Percentiles rank a stretch among this genome's conserved stretches.
These are phyloP conservation scores for Hypercompe scribonia DNA, from an alignment of 2,888 invertebrate genomes.

Conservation along the genomic window DNA sequence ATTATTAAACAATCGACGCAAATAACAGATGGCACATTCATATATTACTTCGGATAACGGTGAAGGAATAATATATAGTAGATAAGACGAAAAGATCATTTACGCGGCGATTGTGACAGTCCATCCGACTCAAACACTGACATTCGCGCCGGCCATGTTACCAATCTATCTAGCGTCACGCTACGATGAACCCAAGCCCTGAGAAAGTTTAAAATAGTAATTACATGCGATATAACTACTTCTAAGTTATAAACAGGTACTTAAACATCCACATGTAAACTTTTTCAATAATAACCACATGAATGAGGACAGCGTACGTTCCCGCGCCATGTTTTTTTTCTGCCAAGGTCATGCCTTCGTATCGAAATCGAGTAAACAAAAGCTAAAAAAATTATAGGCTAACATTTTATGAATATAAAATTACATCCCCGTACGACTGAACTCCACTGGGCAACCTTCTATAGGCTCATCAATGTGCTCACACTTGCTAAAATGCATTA, in stretches of 20 bases:
- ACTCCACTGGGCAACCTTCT: conserved; percentile 54
- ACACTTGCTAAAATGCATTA: conserved; percentile 65
- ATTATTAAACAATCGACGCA: conserved; percentile 51
- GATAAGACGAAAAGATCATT: conserved; percentile 58
- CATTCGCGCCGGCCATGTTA: conserved; percentile 85
- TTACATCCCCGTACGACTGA: conserved; percentile 35
- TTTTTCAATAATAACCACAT: conserved; percentile 62
- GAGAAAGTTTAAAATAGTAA: conserved; percentile 76
- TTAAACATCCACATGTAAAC: conserved; percentile 44
- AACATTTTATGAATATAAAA: conserved; percentile 35
- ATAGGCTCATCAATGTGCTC: conserved; percentile 80
- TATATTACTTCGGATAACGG: conserved; percentile 47
- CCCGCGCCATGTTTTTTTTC: conserved; percentile 85
- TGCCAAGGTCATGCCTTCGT: conserved; percentile 83
- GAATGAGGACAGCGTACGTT: conserved; percentile 75
- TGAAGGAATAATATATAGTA: conserved; percentile 41
- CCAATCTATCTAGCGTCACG: conserved; percentile 79
- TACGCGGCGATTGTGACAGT: conserved; percentile 69
- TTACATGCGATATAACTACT: conserved; percentile 73
- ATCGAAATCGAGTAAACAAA: conserved; percentile 84
- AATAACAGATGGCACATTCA: conserved; percentile 49
- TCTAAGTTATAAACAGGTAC: conserved; percentile 51
- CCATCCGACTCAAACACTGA: conserved; percentile 67
- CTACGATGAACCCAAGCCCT: conserved; percentile 75
- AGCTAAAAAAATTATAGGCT: conserved; percentile 59